Base-by-base conservation (phyloP, 2,797 vertebrate species). In the Protonibea diacanthus region DNA sequence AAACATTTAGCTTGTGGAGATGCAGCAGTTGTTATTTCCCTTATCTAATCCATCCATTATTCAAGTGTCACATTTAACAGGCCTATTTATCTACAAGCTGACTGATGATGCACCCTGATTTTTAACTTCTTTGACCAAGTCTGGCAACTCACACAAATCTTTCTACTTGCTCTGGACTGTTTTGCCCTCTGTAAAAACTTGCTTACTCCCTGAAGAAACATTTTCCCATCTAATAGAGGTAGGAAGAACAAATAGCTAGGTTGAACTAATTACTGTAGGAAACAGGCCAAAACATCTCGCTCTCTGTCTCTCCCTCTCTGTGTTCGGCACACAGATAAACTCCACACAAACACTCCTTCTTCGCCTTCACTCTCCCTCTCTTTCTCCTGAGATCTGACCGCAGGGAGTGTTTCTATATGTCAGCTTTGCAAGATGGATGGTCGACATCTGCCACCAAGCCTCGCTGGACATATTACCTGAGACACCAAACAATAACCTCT, bases 371-470 rank as follows among this genome's bases (percentile, higher is more conserved):
- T 57, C 62, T 61, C 49, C 21, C 49, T 25, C 71, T 27, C 49
- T 47, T 51, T 83, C 89, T 86, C 81, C 56, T 67, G 89, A 88
- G 87, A 85, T 80, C 73, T 64, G 75, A 75, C 90, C 78, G 5
- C 57, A 2, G 88, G 83, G 88, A 88, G 87, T 56, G 52, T 88
- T 88, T 90, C 89, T 91, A 86, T 83, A 87, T 76, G 88, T 93
- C 92, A 91, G 87, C 86, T 86, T 86, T 83, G 79, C 66, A 94
- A 95, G 93, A 95, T 74, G 82, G 87, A 95, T 95, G 89, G 93
- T 63, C 84, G 78, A 84, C 90, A 93, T 93, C 91, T 93, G 90
- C 88, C 87, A 82, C 87, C 69, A 60, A 78, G 76, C 89, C 88
- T 88, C 86, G 9, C 78, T 25, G 93, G 93, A 93, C 89, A 78